Evolutionary conservation across 2,888 invertebrate species (phyloP).

Genomic region (Prosapia bicincta): DNA sequence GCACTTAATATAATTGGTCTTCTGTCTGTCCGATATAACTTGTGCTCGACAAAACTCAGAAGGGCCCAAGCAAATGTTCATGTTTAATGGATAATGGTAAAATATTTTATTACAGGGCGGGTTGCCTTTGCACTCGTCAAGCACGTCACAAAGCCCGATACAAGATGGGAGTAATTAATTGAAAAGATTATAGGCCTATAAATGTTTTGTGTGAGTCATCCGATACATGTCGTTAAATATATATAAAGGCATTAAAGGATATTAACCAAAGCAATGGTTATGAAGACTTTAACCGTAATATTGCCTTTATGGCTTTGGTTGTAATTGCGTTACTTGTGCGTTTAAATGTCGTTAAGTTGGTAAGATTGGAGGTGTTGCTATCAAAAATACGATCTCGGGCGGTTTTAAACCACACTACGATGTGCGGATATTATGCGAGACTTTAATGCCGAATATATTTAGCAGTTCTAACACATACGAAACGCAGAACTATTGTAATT

Average conservation of each 20-base stretch:
- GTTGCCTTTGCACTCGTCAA: neutral
- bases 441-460: no score
- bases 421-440: no score
- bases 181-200: neutral
- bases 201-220: neutral
- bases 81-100: slow-evolving; percentile 2
- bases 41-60: neutral
- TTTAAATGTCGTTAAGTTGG: neutral
- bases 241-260: neutral
- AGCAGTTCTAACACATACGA: no score
- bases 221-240: neutral
- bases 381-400: no score
- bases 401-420: no score
- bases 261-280: neutral
- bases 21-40: neutral
- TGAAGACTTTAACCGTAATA: neutral
- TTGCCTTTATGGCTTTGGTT: neutral
- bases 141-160: neutral
- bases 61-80: neutral
- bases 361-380: no score
- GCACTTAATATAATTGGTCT: neutral
- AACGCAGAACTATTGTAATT: no score
- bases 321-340: neutral
- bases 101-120: neutral
- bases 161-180: neutral